These are phyloP conservation scores for Spilogale gracilis DNA, from an alignment of 2,113 vertebrate species.

Conservation along the genomic window DNA sequence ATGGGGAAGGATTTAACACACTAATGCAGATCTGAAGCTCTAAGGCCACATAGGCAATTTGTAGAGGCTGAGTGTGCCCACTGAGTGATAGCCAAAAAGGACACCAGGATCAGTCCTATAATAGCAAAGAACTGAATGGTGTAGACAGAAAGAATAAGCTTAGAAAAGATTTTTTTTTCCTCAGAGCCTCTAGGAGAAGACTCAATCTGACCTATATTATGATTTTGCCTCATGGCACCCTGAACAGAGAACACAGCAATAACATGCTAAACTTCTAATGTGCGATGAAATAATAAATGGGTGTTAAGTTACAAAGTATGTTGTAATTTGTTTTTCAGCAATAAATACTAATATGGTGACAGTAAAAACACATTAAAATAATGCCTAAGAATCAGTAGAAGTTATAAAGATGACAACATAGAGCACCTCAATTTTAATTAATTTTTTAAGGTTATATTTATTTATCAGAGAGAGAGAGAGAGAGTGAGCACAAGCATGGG, in stretches of 20 bases:
- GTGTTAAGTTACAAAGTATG: background rate
- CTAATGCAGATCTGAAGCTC: background rate
- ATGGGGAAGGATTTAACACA: background rate
- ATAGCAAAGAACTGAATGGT: background rate
- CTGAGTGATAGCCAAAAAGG: background rate
- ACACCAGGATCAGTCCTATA: background rate
- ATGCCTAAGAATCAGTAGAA: background rate
- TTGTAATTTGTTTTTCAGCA: background rate
- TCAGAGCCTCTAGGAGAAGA: background rate
- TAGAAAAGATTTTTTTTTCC: background rate
- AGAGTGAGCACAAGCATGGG: too few relatives aligned
- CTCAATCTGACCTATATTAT: background rate
- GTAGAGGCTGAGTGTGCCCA: background rate
- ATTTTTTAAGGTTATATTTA: too few relatives aligned
- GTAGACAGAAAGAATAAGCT: background rate
- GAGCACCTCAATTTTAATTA: background rate
- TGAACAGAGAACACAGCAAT: background rate
- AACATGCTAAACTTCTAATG: background rate
- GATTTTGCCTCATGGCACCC: background rate
- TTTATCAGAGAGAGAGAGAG: too few relatives aligned
- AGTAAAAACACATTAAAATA: slow-evolving; percentile 4
- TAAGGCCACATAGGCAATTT: background rate
- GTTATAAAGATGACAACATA: background rate
- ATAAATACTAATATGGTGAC: background rate
- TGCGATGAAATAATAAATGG: background rate